Percentiles rank a stretch among this genome's conserved stretches.
phyloP scores from a whole-genome alignment of 2,888 invertebrate species.

The Lydus trimaculatus region DNA sequence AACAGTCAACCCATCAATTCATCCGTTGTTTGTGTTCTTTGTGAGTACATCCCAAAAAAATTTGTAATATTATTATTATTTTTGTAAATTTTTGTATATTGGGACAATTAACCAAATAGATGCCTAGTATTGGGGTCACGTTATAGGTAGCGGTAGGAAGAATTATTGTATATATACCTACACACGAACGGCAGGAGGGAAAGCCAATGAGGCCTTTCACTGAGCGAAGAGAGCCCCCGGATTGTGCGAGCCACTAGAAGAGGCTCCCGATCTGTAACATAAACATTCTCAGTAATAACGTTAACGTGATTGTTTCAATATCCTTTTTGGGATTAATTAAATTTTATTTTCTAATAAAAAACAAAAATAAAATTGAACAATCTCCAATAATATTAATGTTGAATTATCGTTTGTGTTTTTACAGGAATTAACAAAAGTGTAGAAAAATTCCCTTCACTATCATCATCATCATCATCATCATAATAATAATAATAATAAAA shows the following conservation, averaged over 20 bases:
- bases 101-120: not conserved
- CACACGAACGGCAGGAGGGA: constrained; percentile 21
- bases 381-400: not conserved
- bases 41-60: not conserved
- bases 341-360: not conserved
- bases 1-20: not conserved
- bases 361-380: not conserved
- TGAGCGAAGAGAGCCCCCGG: constrained; percentile 8
- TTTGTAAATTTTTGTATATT: not conserved
- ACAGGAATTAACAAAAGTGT: constrained; percentile 5
- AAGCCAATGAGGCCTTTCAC: constrained; percentile 18
- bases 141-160: constrained; percentile 5
- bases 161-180: not conserved
- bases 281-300: not conserved
- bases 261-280: constrained; percentile 38
- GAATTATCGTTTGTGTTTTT: not conserved
- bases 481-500: not conserved
- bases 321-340: not conserved
- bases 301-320: not conserved
- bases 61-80: too few species aligned
- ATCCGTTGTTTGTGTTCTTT: not conserved
- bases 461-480: not conserved
- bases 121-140: not conserved
- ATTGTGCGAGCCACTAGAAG: constrained; percentile 28
- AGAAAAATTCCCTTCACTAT: constrained; percentile 2